Evolutionary conservation across 2,113 vertebrate species (phyloP).

Genomic region (Thamnophis sirtalis): DNA sequence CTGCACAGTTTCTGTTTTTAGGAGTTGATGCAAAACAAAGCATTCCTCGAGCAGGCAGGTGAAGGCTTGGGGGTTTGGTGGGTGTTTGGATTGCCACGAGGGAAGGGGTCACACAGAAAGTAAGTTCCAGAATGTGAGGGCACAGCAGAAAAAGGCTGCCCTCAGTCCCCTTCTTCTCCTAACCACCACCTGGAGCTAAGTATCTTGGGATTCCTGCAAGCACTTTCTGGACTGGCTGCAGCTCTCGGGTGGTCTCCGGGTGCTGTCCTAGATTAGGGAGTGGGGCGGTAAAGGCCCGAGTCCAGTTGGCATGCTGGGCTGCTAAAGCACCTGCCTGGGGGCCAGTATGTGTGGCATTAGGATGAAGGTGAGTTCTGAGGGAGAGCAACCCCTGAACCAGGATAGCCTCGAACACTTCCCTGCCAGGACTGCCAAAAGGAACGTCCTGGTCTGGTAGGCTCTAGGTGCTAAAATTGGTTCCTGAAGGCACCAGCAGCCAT

Average conservation of each 20-base stretch:
- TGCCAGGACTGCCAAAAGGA: neutral
- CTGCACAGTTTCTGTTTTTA: neutral
- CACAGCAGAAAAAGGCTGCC: neutral
- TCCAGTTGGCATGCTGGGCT: neutral
- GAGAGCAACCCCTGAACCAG: neutral
- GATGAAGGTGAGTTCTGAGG: neutral
- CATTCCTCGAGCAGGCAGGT: neutral
- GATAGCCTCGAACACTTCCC: neutral
- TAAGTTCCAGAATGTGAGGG: neutral
- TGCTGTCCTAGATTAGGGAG: neutral
- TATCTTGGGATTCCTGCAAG: neutral
- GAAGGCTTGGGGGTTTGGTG: neutral
- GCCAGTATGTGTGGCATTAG: neutral
- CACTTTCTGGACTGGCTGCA: neutral
- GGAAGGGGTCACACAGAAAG: neutral
- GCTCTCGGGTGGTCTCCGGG: neutral
- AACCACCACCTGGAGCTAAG: neutral
- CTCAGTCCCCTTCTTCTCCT: neutral
- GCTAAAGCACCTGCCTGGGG: neutral
- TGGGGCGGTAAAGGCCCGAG: neutral
- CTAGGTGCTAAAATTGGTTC: neutral
- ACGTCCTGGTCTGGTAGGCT: neutral
- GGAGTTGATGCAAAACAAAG: neutral
- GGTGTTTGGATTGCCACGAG: neutral
- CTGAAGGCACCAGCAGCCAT: neutral